These are phyloP conservation scores for Lonchura striata DNA, from an alignment of 2,113 vertebrate genomes.

Conservation along the genomic window DNA sequence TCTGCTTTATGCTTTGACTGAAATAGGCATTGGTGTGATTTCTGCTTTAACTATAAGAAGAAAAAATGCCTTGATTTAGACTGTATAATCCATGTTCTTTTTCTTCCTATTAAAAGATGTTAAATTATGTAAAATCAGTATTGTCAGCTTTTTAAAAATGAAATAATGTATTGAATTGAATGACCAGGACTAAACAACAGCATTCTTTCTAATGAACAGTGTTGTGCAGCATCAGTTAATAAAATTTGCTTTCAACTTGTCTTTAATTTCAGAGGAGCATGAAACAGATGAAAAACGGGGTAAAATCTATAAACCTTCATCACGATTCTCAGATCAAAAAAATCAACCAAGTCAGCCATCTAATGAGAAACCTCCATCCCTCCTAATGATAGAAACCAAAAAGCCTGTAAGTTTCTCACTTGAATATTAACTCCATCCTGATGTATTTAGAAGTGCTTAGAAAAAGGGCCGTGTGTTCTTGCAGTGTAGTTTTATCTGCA, in stretches of 20 bases:
- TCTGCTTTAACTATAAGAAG: background rate
- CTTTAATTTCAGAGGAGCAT: conserved; percentile 83
- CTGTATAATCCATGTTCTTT: background rate
- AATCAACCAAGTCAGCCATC: conserved; percentile 81
- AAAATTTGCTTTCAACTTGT: background rate
- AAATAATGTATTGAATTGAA: background rate
- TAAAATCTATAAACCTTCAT: conserved; percentile 96
- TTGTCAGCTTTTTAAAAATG: background rate
- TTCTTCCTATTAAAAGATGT: background rate
- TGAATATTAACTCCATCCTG: background rate
- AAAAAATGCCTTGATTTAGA: background rate
- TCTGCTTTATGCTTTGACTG: background rate
- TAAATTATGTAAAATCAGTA: background rate
- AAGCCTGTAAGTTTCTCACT: conserved; percentile 83
- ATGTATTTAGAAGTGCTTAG: background rate
- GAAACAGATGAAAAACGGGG: conserved; percentile 92
- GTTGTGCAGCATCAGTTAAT: background rate
- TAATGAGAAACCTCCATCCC: conserved; percentile 86
- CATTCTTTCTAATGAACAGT: background rate
- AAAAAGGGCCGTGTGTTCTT: background rate
- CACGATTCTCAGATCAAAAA: conserved; percentile 89
- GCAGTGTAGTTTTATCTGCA: background rate
- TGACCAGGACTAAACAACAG: background rate
- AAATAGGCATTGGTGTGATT: background rate
- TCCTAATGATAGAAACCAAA: conserved; percentile 90